These are phyloP conservation scores for Drosophila suzukii DNA, from an alignment of 1,140 invertebrate species.

Conservation along the genomic window DNA sequence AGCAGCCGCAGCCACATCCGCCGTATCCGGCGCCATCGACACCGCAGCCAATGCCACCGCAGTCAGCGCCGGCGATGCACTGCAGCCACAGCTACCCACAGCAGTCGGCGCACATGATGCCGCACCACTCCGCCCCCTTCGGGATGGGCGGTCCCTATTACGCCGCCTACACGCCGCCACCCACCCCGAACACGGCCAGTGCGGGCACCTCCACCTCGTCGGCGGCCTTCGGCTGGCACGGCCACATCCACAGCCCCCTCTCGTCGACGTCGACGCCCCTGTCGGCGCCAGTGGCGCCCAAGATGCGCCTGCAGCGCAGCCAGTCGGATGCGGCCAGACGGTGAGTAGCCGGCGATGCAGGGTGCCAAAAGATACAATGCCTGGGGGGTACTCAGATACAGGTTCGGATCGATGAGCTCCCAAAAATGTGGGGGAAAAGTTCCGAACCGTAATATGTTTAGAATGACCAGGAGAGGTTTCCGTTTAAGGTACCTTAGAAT, in stretches of 20 bases:
- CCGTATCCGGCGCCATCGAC: conserved; percentile 67
- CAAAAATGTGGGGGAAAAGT: neutral
- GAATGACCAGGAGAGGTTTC: neutral
- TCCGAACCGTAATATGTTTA: neutral
- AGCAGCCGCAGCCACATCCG: conserved; percentile 60
- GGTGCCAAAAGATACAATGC: neutral
- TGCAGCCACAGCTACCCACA: conserved; percentile 74
- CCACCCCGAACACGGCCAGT: conserved; percentile 74
- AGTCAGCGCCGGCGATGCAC: conserved; percentile 78
- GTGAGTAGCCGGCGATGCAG: conserved; percentile 52
- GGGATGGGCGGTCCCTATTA: conserved; percentile 55
- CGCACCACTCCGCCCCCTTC: conserved; percentile 55
- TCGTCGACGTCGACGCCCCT: conserved; percentile 58
- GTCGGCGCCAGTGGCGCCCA: conserved; percentile 57
- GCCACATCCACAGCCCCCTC: conserved; percentile 38
- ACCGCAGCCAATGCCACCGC: conserved; percentile 68
- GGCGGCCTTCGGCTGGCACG: conserved; percentile 55
- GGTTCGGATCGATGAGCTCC: neutral
- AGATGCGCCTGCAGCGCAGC: conserved; percentile 79
- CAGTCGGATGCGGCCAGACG: conserved; percentile 81
- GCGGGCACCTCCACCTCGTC: conserved; percentile 50
- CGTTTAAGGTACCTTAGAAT: neutral
- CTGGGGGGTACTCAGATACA: neutral
- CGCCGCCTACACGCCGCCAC: conserved; percentile 78
- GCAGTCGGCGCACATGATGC: conserved; percentile 66